These are phyloP conservation scores for Crotalus viridis DNA, from an alignment of 2,113 vertebrate genomes.

Conservation along the genomic window DNA sequence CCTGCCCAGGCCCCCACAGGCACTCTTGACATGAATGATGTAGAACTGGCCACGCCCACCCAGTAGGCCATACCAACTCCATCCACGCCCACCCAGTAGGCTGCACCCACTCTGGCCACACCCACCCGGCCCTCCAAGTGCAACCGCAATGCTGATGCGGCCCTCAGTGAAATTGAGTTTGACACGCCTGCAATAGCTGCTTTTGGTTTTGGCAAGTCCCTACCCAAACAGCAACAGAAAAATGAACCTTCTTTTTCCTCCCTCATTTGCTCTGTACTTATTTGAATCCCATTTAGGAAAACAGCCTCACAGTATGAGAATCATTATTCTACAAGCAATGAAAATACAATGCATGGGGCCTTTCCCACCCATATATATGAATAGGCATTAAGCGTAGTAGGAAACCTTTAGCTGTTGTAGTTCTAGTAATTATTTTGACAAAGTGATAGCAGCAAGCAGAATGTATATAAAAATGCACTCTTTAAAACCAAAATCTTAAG, in stretches of 20 bases:
- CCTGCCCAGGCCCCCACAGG: too few species aligned
- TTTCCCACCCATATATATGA: constrained; percentile 19
- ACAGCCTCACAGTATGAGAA: constrained; percentile 39
- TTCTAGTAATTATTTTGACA: constrained; percentile 53
- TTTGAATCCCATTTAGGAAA: constrained; percentile 54
- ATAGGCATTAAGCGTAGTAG: constrained; percentile 37
- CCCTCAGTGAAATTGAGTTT: too few species aligned
- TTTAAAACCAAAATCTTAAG: constrained; percentile 14
- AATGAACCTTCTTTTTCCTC: not conserved
- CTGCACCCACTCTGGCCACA: too few species aligned
- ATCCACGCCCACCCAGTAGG: too few species aligned
- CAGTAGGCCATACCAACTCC: too few species aligned
- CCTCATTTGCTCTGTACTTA: constrained; percentile 37
- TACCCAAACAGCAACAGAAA: constrained; percentile 5
- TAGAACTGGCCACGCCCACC: too few species aligned
- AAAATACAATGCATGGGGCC: constrained; percentile 36
- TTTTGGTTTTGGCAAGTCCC: constrained; percentile 11
- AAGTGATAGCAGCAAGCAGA: constrained; percentile 42
- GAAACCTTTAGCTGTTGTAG: constrained; percentile 36
- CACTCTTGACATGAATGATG: too few species aligned
- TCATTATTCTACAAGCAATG: constrained; percentile 39
- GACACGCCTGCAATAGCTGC: not conserved
- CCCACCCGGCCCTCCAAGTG: too few species aligned
- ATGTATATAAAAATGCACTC: constrained; percentile 1
- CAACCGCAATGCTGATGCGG: too few species aligned